phyloP scores from a whole-genome alignment of 2,888 invertebrate species.

The Globia sparganii region DNA sequence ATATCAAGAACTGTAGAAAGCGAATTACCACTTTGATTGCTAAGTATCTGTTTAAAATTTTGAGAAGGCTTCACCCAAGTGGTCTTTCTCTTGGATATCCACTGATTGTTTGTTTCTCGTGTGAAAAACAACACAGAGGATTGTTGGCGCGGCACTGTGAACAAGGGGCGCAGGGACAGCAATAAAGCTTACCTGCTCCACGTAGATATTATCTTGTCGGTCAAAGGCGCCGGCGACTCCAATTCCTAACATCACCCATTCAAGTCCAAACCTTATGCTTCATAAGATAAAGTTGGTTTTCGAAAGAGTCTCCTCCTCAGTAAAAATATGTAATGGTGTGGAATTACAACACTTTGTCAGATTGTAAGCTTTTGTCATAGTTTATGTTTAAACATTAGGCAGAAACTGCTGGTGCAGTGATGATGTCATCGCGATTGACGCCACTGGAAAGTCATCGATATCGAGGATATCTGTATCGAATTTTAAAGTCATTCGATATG shows the following conservation, averaged over 20 bases:
- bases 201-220: constrained; percentile 87
- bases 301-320: constrained; percentile 29
- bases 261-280: constrained; percentile 60
- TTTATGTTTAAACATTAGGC: constrained; percentile 81
- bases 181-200: constrained; percentile 89
- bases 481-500: constrained; percentile 1
- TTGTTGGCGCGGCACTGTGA: constrained; percentile 71
- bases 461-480: constrained; percentile 19
- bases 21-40: background rate
- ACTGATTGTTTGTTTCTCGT: constrained; percentile 66
- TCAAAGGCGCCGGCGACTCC: constrained; percentile 87
- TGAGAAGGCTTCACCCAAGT: constrained; percentile 3
- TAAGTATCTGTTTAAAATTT: background rate
- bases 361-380: constrained; percentile 87
- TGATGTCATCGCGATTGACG: constrained; percentile 77
- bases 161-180: constrained; percentile 72
- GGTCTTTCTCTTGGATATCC: constrained; percentile 27
- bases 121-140: constrained; percentile 81
- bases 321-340: constrained; percentile 87
- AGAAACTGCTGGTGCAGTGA: constrained; percentile 50
- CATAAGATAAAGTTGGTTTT: constrained; percentile 63
- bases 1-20: background rate
- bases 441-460: constrained; percentile 55
- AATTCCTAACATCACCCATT: constrained; percentile 59
- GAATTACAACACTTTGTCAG: constrained; percentile 88